A percentile compares a stretch with the other conserved stretches of the same genome.
These are phyloP conservation scores for Clupea harengus DNA, from an alignment of 2,113 vertebrate genomes.

Conservation along the genomic window DNA sequence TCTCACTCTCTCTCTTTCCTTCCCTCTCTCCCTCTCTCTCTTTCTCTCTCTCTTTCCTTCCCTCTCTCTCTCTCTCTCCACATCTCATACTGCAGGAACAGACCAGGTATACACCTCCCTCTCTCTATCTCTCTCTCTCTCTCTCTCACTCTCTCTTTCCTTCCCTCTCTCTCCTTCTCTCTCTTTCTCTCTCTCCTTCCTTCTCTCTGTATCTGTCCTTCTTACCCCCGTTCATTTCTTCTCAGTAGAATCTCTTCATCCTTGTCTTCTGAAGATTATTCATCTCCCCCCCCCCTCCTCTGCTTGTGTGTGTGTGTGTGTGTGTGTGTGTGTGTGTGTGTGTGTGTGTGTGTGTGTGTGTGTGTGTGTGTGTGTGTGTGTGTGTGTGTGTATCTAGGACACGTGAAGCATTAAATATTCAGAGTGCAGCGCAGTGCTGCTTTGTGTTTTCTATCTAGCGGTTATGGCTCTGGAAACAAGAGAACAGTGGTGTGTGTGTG, in stretches of 20 bases:
- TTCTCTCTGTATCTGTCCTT: not conserved
- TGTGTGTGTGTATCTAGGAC: not conserved
- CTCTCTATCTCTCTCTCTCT: slow-evolving; percentile 32
- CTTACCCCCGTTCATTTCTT: not conserved
- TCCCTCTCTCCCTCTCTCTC: not conserved
- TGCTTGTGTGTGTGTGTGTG: not conserved
- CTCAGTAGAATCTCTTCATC: too few relatives aligned
- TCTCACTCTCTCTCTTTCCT: not conserved
- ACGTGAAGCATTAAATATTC: too few relatives aligned
- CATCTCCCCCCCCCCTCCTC: too few relatives aligned
- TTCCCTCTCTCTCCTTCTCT: not conserved
- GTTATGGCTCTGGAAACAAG: too few relatives aligned
- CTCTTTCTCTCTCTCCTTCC: not conserved
- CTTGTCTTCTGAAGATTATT: too few relatives aligned
- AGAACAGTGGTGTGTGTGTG: too few relatives aligned
- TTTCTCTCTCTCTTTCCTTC: slow-evolving; percentile 27
- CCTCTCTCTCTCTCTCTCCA: slow-evolving; percentile 56
- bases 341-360: slow-evolving; percentile 11
- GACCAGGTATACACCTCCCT: slow-evolving; percentile 78
- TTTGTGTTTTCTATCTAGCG: too few relatives aligned
- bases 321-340: slow-evolving; percentile 8
- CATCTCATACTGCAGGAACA: slow-evolving; percentile 98
- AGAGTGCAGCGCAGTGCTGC: too few relatives aligned
- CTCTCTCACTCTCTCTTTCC: not conserved
- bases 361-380: not conserved